phyloP scores from a whole-genome alignment of 2,113 vertebrate genomes.

The Puma concolor region DNA sequence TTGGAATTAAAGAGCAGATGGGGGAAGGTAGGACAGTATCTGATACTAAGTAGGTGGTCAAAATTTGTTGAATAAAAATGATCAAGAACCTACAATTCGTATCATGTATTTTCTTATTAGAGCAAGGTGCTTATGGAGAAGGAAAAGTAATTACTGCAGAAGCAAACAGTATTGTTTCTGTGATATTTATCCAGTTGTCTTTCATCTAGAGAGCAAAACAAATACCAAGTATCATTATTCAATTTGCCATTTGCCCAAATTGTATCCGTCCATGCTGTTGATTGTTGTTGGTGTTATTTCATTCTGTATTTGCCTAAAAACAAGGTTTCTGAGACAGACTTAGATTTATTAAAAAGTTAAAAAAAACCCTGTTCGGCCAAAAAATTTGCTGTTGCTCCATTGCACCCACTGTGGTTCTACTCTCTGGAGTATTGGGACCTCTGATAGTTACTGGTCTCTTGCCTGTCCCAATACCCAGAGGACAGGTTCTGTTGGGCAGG shows the following conservation, averaged over 20 bases:
- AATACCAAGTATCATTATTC: neutral
- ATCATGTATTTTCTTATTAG: neutral
- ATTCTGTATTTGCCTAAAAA: neutral
- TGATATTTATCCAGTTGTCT: neutral
- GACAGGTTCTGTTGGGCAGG: accelerated
- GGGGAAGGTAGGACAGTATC: neutral
- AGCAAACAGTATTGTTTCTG: neutral
- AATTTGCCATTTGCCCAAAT: neutral
- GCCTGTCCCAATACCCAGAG: neutral
- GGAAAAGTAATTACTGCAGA: neutral
- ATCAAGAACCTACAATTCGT: neutral
- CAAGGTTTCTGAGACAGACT: neutral
- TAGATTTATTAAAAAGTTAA: constrained; percentile 2
- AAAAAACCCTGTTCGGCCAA: neutral
- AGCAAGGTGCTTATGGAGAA: neutral
- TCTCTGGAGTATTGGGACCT: neutral
- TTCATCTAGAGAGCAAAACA: neutral
- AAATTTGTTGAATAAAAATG: constrained; percentile 14
- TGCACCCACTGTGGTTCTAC: neutral
- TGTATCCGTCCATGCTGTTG: neutral
- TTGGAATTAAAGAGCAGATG: neutral
- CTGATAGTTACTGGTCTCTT: neutral
- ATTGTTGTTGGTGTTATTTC: neutral
- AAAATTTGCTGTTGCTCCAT: neutral
- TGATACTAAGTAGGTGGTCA: neutral